Conservation (phyloP, 2,888 invertebrate genomes). For the Cerceris ruficornis region DNA sequence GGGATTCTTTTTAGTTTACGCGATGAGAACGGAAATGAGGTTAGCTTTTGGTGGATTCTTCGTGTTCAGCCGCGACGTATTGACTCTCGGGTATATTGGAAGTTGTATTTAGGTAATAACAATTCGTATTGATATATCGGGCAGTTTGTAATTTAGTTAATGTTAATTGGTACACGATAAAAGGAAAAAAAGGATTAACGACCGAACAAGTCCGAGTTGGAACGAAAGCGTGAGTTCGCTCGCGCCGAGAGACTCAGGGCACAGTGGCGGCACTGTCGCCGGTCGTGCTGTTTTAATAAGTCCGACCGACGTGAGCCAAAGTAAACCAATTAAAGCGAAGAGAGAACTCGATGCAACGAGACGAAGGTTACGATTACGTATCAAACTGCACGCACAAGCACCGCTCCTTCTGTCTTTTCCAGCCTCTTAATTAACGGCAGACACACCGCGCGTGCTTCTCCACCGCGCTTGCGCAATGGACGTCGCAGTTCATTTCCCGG, state of each 20-base stretch:
- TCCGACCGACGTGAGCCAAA: slow-evolving; percentile 48
- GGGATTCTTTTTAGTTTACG: not conserved
- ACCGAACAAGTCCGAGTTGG: not conserved
- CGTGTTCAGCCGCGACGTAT: too few relatives aligned
- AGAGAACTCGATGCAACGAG: slow-evolving; percentile 50
- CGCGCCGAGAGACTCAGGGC: slow-evolving; percentile 2
- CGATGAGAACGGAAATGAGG: too few relatives aligned
- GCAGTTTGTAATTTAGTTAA: not conserved
- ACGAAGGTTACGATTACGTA: slow-evolving; percentile 66
- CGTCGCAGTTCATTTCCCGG: not conserved
- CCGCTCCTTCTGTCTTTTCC: slow-evolving; percentile 54
- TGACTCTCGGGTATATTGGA: not conserved
- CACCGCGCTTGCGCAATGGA: slow-evolving; percentile 31
- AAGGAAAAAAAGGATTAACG: not conserved
- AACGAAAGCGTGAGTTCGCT: not conserved
- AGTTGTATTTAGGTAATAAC: too few relatives aligned
- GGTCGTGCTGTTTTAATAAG: slow-evolving; percentile 65
- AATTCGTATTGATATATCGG: too few relatives aligned
- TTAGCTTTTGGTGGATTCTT: too few relatives aligned
- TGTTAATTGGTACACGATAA: not conserved
- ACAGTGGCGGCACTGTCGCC: slow-evolving; percentile 65
- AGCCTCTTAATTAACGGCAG: slow-evolving; percentile 66
- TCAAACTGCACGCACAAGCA: slow-evolving; percentile 27
- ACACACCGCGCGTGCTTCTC: slow-evolving; percentile 37
- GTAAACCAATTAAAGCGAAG: slow-evolving; percentile 62